phyloP scores from a whole-genome alignment of 2,888 invertebrate genomes.

The Ormia ochracea region DNA sequence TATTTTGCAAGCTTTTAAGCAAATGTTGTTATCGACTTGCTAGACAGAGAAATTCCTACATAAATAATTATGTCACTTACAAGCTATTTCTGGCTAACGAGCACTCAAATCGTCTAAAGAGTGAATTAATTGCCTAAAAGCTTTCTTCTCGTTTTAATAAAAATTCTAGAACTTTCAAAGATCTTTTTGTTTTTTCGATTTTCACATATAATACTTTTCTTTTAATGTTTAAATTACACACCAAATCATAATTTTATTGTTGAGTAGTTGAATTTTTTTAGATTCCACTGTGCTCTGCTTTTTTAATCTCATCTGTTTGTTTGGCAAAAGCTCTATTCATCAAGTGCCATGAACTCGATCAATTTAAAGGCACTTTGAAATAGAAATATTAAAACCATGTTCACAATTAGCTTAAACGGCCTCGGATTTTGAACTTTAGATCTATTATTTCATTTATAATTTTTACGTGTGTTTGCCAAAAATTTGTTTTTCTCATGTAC shows the following conservation, averaged over 20 bases:
- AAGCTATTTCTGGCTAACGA: too few relatives aligned
- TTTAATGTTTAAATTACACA: background rate
- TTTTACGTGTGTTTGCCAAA: background rate
- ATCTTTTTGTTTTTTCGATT: background rate
- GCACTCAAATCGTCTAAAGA: too few relatives aligned
- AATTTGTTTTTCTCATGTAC: background rate
- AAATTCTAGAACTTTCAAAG: background rate
- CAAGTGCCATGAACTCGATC: conserved; percentile 71
- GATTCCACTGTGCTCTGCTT: background rate
- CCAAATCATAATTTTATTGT: background rate
- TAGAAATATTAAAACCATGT: background rate
- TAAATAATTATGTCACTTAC: background rate
- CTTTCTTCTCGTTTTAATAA: too few relatives aligned
- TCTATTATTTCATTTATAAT: background rate
- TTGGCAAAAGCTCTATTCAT: background rate
- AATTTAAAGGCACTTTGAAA: conserved; percentile 68
- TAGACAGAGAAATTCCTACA: background rate
- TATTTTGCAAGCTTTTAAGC: background rate
- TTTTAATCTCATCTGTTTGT: background rate
- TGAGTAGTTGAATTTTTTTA: background rate
- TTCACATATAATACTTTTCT: background rate
- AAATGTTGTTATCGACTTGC: background rate
- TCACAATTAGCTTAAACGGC: conserved; percentile 12
- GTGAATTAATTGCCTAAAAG: too few relatives aligned
- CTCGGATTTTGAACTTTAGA: background rate